phyloP scores from a whole-genome alignment of 1,140 invertebrate species.

The Drosophila ficusphila region DNA sequence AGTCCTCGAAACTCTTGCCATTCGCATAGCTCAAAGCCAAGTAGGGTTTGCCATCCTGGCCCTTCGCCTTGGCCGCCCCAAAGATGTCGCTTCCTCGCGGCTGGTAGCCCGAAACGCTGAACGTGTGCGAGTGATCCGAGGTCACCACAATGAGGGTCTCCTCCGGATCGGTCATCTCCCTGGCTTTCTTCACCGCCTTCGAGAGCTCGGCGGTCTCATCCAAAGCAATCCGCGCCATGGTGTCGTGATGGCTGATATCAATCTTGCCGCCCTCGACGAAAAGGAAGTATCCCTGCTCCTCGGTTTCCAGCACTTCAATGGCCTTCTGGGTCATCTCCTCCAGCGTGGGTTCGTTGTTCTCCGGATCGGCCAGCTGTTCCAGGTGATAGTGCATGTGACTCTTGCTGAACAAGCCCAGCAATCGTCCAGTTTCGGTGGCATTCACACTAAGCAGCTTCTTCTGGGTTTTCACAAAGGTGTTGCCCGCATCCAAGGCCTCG shows the following conservation, averaged over 20 bases:
- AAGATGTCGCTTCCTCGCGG: constrained; percentile 85
- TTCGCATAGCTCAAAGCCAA: constrained; percentile 90
- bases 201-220: constrained; percentile 87
- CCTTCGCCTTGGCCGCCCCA: constrained; percentile 76
- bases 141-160: constrained; percentile 89
- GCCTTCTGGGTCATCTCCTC: constrained; percentile 93
- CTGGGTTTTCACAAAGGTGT: constrained; percentile 88
- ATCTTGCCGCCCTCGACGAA: constrained; percentile 89
- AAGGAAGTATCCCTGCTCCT: constrained; percentile 89
- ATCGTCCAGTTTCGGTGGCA: constrained; percentile 78
- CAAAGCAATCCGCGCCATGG: constrained; percentile 88
- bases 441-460: constrained; percentile 84
- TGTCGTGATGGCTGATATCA: constrained; percentile 92
- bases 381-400: constrained; percentile 86
- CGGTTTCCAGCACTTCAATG: constrained; percentile 90
- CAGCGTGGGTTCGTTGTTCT: constrained; percentile 87
- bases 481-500: constrained; percentile 67
- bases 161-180: constrained; percentile 85
- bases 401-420: constrained; percentile 85
- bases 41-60: constrained; percentile 86
- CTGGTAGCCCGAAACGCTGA: constrained; percentile 88
- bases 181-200: constrained; percentile 85
- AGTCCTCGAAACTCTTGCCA: constrained; percentile 86
- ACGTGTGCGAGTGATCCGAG: constrained; percentile 89
- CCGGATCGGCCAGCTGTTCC: constrained; percentile 86